Evolutionary conservation across 2,113 vertebrate genomes (phyloP).

Genomic region (Falco punctatus): DNA sequence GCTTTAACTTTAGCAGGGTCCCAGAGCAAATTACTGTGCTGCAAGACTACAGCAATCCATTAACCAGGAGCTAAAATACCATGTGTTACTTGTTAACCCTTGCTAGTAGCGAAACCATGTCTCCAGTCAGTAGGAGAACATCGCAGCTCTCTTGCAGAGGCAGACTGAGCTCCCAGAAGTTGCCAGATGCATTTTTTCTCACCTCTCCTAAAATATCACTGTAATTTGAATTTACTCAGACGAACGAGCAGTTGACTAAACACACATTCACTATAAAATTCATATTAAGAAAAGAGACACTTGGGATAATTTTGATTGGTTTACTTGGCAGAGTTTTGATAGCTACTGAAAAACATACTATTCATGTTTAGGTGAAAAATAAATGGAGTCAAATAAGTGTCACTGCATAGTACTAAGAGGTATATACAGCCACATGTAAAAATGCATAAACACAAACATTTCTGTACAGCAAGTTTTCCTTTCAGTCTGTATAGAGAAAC

Average conservation of each 20-base stretch:
- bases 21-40: background rate
- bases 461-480: constrained; percentile 71
- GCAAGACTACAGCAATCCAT: background rate
- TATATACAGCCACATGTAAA: constrained; percentile 76
- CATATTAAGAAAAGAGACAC: constrained; percentile 73
- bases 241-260: constrained; percentile 66
- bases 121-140: constrained; percentile 39
- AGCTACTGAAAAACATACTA: constrained; percentile 76
- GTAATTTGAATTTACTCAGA: constrained; percentile 68
- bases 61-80: background rate
- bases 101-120: background rate
- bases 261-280: constrained; percentile 71
- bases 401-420: constrained; percentile 72
- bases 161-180: constrained; percentile 41
- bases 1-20: background rate
- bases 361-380: constrained; percentile 77
- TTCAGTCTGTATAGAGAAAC: constrained; percentile 72
- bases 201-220: constrained; percentile 29
- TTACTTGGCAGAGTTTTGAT: constrained; percentile 73
- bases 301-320: constrained; percentile 75
- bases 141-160: constrained; percentile 3
- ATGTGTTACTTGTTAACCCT: background rate
- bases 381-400: constrained; percentile 67
- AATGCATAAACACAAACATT: constrained; percentile 66
- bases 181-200: constrained; percentile 50